phyloP scores from a whole-genome alignment of 2,797 vertebrate genomes.

The Remorina albescens region DNA sequence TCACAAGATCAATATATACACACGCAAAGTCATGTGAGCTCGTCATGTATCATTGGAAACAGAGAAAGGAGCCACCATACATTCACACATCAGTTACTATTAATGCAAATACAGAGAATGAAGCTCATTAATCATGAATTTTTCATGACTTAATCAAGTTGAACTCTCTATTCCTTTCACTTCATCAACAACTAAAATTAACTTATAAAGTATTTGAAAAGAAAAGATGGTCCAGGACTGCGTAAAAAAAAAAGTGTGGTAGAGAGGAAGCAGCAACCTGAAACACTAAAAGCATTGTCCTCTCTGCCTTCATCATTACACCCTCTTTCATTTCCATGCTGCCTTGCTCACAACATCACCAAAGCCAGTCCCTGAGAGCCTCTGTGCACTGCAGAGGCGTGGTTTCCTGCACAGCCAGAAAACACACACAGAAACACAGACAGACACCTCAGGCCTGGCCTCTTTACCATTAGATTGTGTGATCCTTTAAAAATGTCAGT shows the following conservation, averaged over 20 bases:
- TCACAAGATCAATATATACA: constrained; percentile 5
- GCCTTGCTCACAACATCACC: constrained; percentile 33
- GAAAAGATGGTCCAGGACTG: neutral
- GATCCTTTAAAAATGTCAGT: constrained; percentile 65
- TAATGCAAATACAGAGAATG: constrained; percentile 5
- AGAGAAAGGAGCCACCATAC: constrained; percentile 11
- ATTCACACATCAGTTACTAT: constrained; percentile 1
- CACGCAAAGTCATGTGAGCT: neutral
- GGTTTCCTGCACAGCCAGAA: constrained; percentile 79
- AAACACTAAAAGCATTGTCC: constrained; percentile 68
- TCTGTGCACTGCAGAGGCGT: constrained; percentile 71
- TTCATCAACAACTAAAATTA: neutral
- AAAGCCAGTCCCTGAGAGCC: constrained; percentile 59
- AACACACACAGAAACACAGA: constrained; percentile 28
- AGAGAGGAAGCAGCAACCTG: constrained; percentile 40
- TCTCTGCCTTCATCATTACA: constrained; percentile 44
- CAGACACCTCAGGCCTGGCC: constrained; percentile 22
- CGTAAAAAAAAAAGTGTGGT: neutral
- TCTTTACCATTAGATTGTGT: constrained; percentile 53
- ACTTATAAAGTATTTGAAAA: constrained; percentile 24
- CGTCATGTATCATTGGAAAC: neutral
- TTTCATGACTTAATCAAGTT: constrained; percentile 31
- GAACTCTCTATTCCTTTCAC: neutral
- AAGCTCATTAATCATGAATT: constrained; percentile 12
- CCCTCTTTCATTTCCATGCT: constrained; percentile 48